phyloP scores from a whole-genome alignment of 2,797 vertebrate species.

The Borostomias antarcticus region DNA sequence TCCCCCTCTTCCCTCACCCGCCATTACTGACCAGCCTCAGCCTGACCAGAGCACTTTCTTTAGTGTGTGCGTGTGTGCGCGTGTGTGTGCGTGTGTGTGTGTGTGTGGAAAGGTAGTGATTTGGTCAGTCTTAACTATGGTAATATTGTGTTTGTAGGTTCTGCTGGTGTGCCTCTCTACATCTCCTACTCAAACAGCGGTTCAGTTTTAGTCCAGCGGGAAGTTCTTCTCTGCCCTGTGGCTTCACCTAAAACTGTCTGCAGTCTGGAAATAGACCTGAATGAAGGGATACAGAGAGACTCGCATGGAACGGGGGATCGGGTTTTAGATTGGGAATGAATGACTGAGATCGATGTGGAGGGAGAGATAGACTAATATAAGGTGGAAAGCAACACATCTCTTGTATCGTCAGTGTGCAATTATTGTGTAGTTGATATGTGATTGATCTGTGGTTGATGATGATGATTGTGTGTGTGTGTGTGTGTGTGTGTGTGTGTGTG shows the following conservation, averaged over 20 bases:
- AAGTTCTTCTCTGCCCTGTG: constrained; percentile 35
- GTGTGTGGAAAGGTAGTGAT: constrained; percentile 50
- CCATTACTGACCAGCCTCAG: constrained; percentile 6
- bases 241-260: constrained; percentile 27
- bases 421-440: neutral
- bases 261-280: neutral
- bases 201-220: constrained; percentile 34
- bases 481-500: constrained; percentile 31
- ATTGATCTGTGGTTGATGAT: too few relatives aligned
- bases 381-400: too few relatives aligned
- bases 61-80: constrained; percentile 7
- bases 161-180: constrained; percentile 46
- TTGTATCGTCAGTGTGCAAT: neutral
- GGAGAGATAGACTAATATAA: too few relatives aligned
- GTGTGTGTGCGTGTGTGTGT: constrained; percentile 28
- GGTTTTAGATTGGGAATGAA: neutral
- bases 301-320: neutral
- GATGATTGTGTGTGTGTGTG: constrained; percentile 11
- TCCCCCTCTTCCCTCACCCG: neutral
- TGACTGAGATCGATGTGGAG: too few relatives aligned
- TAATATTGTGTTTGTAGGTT: constrained; percentile 61
- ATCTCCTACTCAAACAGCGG: constrained; percentile 39
- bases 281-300: neutral
- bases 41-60: constrained; percentile 14
- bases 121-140: constrained; percentile 43